Base-by-base conservation (phyloP, 2,113 vertebrate genomes). In the Pseudorhombus dupliciocellatus region DNA sequence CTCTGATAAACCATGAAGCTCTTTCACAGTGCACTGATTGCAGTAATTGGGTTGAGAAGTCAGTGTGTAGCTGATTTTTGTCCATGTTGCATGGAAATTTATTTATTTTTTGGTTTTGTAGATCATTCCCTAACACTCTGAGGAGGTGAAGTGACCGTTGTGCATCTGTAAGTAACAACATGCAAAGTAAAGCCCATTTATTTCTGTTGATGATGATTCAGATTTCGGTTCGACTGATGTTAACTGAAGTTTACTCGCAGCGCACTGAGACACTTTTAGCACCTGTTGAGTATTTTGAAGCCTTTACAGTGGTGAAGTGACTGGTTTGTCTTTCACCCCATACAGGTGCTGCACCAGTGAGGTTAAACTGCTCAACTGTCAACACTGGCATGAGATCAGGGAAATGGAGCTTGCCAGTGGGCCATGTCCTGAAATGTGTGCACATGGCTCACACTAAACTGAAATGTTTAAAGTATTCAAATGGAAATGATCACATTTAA, bases 231-330 rank as follows among this genome's bases (percentile, higher is more conserved):
- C 85, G 1, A 71, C 89, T 90, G 89, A 90, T 84, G 0, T 44
- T 9, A 64, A 67, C 21, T 90, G 89, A 90, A 73, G 89, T 78
- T 2, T 76, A 73, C 87, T 86, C 89, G 87, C 89, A 90, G 89
- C 89, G 89, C 85, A 90, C 89, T 89, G 89, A 89, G 87, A 78
- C 81, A 14, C 52, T 83, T 11, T n/a, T 8, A 0, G 0, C 12
- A 5, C 9, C 0, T 64, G 9, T 22, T 57, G 2, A 1, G 10
- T 16, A 6, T 34, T 0, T 50, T 8, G 4, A 56, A 59, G 9
- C 9, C 8, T 9, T 6, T 28, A 9, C 2, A n/a, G 2, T 21
- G 6, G 1, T 52, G 0, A 28, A 71, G 6, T 70, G 0, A 26
- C 11, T 46, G 1, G 5, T 31, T 25, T 59, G 0, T 51, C 14